Conservation (phyloP, 1,140 invertebrate species). For the Zelostemma sp. region DNA sequence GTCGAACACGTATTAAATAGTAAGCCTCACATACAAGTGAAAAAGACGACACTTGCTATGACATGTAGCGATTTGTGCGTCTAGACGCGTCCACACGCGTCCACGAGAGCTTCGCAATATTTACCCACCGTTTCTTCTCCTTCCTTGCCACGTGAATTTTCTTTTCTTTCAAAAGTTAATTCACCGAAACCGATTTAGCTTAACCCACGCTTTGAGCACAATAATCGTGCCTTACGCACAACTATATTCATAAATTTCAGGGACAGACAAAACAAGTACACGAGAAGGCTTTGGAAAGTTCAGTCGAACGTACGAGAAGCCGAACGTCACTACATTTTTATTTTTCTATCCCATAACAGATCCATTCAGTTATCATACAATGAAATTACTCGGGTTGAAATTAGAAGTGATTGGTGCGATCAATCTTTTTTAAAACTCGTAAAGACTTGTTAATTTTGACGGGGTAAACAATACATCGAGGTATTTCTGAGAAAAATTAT, state of each 20-base stretch:
- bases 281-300: slow-evolving; percentile 9
- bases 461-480: too few species aligned
- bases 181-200: slow-evolving; percentile 29
- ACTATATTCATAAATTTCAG: slow-evolving; percentile 30
- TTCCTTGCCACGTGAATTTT: slow-evolving; percentile 4
- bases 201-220: slow-evolving; percentile 25
- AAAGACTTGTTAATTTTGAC: too few species aligned
- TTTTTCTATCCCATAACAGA: too few species aligned
- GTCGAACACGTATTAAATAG: background rate
- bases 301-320: too few species aligned
- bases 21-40: background rate
- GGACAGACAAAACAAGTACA: slow-evolving; percentile 27
- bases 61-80: slow-evolving; percentile 27
- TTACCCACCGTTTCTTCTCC: slow-evolving; percentile 17
- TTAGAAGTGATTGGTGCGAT: too few species aligned
- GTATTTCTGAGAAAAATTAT: too few species aligned
- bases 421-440: too few species aligned
- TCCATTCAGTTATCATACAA: too few species aligned
- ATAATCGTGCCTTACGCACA: slow-evolving; percentile 26
- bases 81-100: slow-evolving; percentile 28
- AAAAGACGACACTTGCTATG: slow-evolving; percentile 14
- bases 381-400: too few species aligned
- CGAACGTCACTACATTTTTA: too few species aligned
- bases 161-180: slow-evolving; percentile 27
- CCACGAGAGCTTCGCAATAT: slow-evolving; percentile 14